phyloP scores from a whole-genome alignment of 2,113 vertebrate genomes.

The Ailurus styani region DNA sequence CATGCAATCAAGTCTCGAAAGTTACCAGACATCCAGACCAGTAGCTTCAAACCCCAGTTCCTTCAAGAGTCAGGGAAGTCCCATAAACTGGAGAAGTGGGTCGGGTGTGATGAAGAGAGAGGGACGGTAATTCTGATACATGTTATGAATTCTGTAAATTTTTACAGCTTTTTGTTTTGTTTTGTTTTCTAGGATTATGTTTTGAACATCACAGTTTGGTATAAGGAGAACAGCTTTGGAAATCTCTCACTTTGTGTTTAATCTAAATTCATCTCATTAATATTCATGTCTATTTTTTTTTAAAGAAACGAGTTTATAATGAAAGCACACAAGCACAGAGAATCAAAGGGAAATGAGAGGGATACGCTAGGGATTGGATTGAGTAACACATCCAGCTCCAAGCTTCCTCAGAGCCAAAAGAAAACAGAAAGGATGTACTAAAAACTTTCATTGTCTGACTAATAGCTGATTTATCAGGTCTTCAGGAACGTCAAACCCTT shows the following conservation, averaged over 20 bases:
- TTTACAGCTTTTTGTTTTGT: background rate
- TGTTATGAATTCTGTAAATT: background rate
- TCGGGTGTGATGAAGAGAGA: background rate
- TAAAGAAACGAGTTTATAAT: background rate
- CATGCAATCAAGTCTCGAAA: background rate
- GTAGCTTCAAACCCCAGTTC: background rate
- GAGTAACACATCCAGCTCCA: background rate
- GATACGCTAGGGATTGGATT: background rate
- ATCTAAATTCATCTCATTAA: background rate
- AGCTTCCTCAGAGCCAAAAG: background rate
- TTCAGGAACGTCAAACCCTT: background rate
- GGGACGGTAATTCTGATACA: background rate
- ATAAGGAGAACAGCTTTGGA: background rate
- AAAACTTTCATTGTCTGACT: background rate
- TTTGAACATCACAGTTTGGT: background rate
- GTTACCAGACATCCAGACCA: background rate
- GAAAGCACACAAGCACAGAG: background rate
- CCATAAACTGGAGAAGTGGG: background rate
- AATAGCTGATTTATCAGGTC: background rate
- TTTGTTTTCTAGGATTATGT: background rate
- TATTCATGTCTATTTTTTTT: background rate
- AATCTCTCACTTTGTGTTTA: background rate
- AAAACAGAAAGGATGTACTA: background rate
- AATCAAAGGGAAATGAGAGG: background rate
- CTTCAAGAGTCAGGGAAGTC: background rate